phyloP scores from a whole-genome alignment of 2,888 invertebrate species.

The Heliconius ismenius region DNA sequence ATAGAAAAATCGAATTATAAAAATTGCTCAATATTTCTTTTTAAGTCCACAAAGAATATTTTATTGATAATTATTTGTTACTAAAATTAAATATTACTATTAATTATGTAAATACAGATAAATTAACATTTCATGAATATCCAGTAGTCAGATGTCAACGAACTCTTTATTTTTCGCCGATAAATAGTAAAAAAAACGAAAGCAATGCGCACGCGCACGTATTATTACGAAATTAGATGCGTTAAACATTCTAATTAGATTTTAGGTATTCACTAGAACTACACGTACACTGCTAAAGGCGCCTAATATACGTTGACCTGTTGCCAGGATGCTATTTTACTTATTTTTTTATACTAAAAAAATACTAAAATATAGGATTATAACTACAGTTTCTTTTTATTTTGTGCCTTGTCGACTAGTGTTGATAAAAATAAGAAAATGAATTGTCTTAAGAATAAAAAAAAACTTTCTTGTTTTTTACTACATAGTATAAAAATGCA shows the following conservation, averaged over 20 bases:
- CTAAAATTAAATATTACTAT: neutral
- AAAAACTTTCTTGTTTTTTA: no score
- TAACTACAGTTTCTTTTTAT: neutral
- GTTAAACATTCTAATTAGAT: slow-evolving; percentile 54
- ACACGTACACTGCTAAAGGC: slow-evolving; percentile 61
- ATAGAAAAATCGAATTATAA: neutral
- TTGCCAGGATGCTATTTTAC: neutral
- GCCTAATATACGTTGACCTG: slow-evolving; percentile 43
- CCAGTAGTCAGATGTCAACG: slow-evolving; percentile 29
- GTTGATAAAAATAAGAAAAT: neutral
- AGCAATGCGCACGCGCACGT: slow-evolving; percentile 54
- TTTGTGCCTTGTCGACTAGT: no score
- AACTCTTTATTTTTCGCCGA: slow-evolving; percentile 43
- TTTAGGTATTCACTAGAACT: slow-evolving; percentile 59
- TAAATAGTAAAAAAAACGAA: slow-evolving; percentile 47
- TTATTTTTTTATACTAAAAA: neutral
- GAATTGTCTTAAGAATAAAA: slow-evolving; percentile 8
- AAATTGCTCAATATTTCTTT: neutral
- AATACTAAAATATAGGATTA: no score
- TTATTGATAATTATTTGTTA: neutral
- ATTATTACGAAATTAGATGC: slow-evolving; percentile 59
- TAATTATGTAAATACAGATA: neutral
- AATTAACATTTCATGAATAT: slow-evolving; percentile 11
- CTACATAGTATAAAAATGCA: slow-evolving; percentile 6
- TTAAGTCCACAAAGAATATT: neutral